phyloP scores from a whole-genome alignment of 1,140 invertebrate genomes.

The Pseudoatta argentina region DNA sequence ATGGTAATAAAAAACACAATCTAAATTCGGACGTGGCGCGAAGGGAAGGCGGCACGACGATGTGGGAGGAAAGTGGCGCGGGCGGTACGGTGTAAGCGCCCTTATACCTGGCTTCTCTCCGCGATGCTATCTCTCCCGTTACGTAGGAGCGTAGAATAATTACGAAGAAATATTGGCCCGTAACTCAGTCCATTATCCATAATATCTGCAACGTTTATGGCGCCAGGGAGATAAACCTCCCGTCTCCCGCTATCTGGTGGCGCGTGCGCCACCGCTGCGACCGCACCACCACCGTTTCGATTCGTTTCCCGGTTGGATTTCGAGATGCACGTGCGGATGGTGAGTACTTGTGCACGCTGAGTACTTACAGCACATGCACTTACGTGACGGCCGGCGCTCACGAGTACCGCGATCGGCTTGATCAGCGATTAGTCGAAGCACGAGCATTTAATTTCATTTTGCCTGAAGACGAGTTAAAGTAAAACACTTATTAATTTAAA shows the following conservation, averaged over 20 bases:
- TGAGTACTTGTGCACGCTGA: conserved; percentile 10
- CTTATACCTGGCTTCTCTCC: conserved; percentile 44
- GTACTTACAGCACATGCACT: conserved; percentile 2
- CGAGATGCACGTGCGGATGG: conserved; percentile 30
- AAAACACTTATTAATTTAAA: not conserved
- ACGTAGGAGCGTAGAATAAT: conserved; percentile 66
- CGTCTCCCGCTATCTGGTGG: conserved; percentile 42
- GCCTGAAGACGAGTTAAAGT: not conserved
- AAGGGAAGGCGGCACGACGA: not conserved
- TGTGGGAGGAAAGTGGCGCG: not conserved
- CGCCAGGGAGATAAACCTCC: conserved; percentile 65
- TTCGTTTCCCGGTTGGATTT: conserved; percentile 31
- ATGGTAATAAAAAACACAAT: conserved; percentile 50
- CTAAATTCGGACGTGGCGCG: conserved; percentile 39
- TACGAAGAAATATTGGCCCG: conserved; percentile 75
- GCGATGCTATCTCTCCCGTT: conserved; percentile 59
- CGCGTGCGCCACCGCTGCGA: conserved; percentile 41
- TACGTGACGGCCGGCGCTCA: conserved; percentile 8
- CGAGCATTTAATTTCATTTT: conserved; percentile 8
- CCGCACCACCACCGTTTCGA: conserved; percentile 17
- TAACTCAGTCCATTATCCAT: conserved; percentile 71
- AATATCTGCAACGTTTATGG: conserved; percentile 71
- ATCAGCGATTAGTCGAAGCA: conserved; percentile 23
- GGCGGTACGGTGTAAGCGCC: not conserved
- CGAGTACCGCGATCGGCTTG: conserved; percentile 5